Percentiles rank a stretch among this genome's conserved stretches.
Evolutionary conservation across 2,888 invertebrate genomes (phyloP).

Genomic region (Vannuccia rotundouncinata): DNA sequence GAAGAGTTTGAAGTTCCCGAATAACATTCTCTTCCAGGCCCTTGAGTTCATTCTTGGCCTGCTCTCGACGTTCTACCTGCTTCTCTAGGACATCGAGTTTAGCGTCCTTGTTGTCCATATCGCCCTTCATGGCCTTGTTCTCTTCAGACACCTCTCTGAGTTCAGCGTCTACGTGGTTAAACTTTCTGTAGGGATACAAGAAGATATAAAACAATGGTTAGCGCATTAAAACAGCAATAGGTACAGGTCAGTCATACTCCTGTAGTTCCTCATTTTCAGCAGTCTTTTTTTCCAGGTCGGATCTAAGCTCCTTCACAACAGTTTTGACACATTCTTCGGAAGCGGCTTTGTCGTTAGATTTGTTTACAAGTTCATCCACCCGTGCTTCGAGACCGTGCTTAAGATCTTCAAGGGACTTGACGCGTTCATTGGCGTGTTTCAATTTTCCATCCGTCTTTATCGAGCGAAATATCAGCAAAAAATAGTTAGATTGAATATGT

Average conservation of each 20-base stretch:
- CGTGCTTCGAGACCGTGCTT: neutral
- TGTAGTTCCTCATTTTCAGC: neutral
- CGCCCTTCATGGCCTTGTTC: neutral
- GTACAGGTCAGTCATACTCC: neutral
- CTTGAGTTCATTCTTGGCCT: constrained; percentile 86
- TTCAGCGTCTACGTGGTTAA: no score
- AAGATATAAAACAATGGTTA: no score
- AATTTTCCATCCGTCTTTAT: no score
- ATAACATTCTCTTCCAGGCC: constrained; percentile 58
- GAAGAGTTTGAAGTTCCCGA: constrained; percentile 93
- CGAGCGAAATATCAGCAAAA: no score
- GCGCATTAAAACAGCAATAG: no score
- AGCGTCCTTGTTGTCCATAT: constrained; percentile 80
- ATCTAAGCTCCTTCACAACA: neutral
- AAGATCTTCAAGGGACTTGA: neutral
- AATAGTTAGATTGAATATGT: no score
- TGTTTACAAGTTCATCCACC: neutral
- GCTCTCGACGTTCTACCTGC: constrained; percentile 79
- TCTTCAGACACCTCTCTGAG: constrained; percentile 61
- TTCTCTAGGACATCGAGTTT: constrained; percentile 86
- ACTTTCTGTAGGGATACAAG: no score
- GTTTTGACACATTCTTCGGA: neutral
- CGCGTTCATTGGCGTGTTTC: neutral
- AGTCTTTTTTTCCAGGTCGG: neutral
- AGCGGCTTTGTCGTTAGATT: neutral